Evolutionary conservation across 2,113 vertebrate genomes (phyloP).

Genomic region (Anthoscopus minutus): DNA sequence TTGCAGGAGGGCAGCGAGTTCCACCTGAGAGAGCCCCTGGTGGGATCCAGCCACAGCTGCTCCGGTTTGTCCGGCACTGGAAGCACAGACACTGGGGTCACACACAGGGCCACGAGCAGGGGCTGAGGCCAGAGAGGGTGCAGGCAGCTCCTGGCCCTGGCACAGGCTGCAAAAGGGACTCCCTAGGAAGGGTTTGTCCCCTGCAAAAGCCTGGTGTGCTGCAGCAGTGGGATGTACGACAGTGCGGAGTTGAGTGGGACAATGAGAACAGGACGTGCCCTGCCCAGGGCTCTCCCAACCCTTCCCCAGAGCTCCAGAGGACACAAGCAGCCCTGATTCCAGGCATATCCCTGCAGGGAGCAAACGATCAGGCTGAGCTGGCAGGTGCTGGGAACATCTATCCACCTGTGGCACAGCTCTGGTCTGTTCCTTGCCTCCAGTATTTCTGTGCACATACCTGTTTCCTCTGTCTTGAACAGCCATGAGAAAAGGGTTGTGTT

Average conservation of each 20-base stretch:
- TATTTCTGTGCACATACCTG: background rate
- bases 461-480: background rate
- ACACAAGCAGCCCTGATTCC: background rate
- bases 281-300: background rate
- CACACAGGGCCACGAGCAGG: rapidly evolving
- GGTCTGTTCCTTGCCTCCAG: background rate
- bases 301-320: background rate
- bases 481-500: background rate
- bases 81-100: background rate
- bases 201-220: background rate
- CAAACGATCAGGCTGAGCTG: background rate
- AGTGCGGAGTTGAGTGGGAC: background rate
- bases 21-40: background rate
- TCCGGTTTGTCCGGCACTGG: background rate
- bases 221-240: background rate
- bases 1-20: background rate
- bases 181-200: rapidly evolving
- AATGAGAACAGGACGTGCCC: rapidly evolving
- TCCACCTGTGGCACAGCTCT: background rate
- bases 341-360: background rate
- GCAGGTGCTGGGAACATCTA: background rate
- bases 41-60: background rate
- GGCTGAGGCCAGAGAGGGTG: background rate
- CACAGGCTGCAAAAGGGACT: background rate
- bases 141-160: background rate